Evolutionary conservation across 1,140 invertebrate species (phyloP), one percentile per base, ranked within the genome.

Genomic region (Plectrocnemia conspersa): DNA sequence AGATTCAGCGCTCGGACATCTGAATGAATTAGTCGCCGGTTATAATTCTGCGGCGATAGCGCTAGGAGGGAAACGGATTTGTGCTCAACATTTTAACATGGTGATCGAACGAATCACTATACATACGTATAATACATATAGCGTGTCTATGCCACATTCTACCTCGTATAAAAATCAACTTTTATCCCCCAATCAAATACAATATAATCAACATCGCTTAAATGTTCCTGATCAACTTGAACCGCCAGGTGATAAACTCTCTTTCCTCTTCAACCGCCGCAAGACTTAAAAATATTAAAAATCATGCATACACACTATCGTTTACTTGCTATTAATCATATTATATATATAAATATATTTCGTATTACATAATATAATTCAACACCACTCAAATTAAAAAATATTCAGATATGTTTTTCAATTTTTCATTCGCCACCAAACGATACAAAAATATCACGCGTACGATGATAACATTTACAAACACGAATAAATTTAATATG

Each of bases 41-140:
- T n/a, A n/a, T n/a, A n/a, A n/a, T n/a, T n/a, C n/a, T n/a, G n/a
- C n/a, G 9, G 18, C 18, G 15, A 48, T 22, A 38, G 11, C 11
- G 22, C 42, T 25, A 32, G 56, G 52, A 54, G 46, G 56, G 45
- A 58, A 58, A 49, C 44, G 35, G 25, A 32, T 58, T 53, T 54
- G 56, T 58, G 56, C 56, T 58, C 45, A 54, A 58, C 47, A 54
- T 58, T 41, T 54, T 54, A 58, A 58, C 56, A 58, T 52, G 33
- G 56, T 58, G 56, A 54, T 48, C 46, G n/a, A n/a, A n/a, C n/a
- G n/a, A 24, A 46, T 49, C 25, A 49, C 36, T 44, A 54, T 50
- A 54, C 54, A 54, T 58, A 58, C 38, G 38, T 36, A 54, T 54
- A 58, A 49, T 50, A 58, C 54, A 58, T 54, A 58, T 54, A 53